Base-by-base conservation (phyloP, 2,113 vertebrate species). In the Pao palembangensis region DNA sequence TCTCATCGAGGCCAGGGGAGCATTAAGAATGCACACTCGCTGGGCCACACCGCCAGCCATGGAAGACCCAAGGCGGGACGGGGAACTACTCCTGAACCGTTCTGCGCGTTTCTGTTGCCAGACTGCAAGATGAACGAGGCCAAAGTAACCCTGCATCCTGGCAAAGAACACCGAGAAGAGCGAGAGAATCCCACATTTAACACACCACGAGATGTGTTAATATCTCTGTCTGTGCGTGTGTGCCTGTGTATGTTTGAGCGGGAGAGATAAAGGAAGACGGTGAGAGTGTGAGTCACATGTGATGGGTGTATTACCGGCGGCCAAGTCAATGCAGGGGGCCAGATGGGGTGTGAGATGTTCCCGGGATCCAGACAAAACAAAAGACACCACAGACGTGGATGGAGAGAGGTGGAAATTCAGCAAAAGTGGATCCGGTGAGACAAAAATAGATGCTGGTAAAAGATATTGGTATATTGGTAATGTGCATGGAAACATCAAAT, bases 11-110 rank as follows among this genome's bases (percentile, higher is more conserved):
- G 79, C 81, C 80, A 80, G 49, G 79, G 77, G 85, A 83, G 69
- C 86, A 90, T 87, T 88, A 86, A 65, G 72, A 83, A 88, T 90
- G 87, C 84, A 88, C 84, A 87, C 82, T 84, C 82, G 83, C 76
- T 50, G 54, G 81, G 80, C 38, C 49, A 67, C 66, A 58, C 73
- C 63, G 63, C 44, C 66, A 71, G 75, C 59, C 64, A 56, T 59
- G 47, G 56, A 76, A 56, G 61, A 77, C 68, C 66, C 60, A 69
- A 73, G 83, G 76, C 69, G 65, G 71, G 68, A 28, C 16, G 53
- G 64, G 75, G 67, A 73, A 69, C 62, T 25, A 55, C 75, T 55
- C 49, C 6, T 20, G 67, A 47, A 42, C 43, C 58, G 57, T 62
- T 73, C 72, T 80, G 69, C 48, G 2, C 64, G 63, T 80, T 79